These are phyloP conservation scores for Sebastolobus alascanus DNA, from an alignment of 2,797 vertebrate genomes.

Conservation along the genomic window DNA sequence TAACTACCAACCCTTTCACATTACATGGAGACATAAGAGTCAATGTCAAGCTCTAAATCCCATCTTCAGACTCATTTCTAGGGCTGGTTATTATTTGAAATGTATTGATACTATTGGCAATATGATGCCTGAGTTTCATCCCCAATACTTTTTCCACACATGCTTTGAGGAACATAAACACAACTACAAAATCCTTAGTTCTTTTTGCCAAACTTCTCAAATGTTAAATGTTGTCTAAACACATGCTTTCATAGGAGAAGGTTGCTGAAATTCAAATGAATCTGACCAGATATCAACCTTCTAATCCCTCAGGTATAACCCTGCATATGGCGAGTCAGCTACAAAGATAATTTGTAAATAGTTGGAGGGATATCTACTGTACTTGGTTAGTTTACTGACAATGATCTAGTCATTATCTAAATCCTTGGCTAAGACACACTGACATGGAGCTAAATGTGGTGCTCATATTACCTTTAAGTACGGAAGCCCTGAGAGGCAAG, in stretches of 20 bases:
- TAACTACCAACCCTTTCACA: neutral
- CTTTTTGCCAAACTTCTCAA: no score
- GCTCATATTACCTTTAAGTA: neutral
- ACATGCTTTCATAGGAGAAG: no score
- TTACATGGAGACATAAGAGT: no score
- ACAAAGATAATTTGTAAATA: constrained; percentile 34
- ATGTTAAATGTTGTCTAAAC: no score
- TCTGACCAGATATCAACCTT: neutral
- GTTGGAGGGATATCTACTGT: constrained; percentile 9
- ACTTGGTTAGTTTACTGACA: constrained; percentile 22
- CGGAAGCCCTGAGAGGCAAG: neutral
- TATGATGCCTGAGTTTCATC: neutral
- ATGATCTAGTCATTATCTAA: constrained; percentile 38
- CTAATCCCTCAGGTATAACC: constrained; percentile 5
- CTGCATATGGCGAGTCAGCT: neutral
- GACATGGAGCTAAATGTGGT: neutral
- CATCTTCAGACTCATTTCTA: neutral
- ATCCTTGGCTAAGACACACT: constrained; percentile 25
- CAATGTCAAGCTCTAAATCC: no score
- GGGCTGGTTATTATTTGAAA: no score
- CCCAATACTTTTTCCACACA: no score
- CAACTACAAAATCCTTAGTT: no score
- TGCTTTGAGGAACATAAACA: no score
- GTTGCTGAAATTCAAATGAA: no score
- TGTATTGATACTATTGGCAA: neutral